Evolutionary conservation across 2,113 vertebrate genomes (phyloP).

Genomic region (Amphiprion percula): DNA sequence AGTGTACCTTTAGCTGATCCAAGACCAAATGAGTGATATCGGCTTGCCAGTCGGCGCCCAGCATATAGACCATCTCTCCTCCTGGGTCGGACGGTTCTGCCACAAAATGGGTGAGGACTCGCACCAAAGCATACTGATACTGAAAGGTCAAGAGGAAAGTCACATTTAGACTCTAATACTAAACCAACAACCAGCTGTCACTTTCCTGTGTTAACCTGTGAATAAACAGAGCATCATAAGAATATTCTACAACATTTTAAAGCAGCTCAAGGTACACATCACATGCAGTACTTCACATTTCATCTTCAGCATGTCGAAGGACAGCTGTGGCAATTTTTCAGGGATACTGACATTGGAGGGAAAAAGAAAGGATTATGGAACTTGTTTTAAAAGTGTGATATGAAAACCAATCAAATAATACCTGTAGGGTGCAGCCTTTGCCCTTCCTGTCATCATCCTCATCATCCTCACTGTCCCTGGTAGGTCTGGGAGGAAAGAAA

Average conservation of each 20-base stretch:
- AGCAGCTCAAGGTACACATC: background rate
- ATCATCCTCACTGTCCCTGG: constrained; percentile 96
- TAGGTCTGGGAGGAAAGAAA: constrained; percentile 85
- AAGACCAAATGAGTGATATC: constrained; percentile 95
- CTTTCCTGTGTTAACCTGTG: background rate
- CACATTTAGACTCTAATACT: background rate
- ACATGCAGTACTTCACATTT: background rate
- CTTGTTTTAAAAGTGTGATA: background rate
- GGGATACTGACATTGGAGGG: background rate
- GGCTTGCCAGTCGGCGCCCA: constrained; percentile 95
- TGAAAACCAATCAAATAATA: constrained; percentile 47
- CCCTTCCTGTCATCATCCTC: constrained; percentile 95
- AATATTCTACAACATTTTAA: background rate
- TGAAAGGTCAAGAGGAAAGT: constrained; percentile 61
- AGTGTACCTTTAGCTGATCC: constrained; percentile 89
- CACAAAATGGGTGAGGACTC: constrained; percentile 96
- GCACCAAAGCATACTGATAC: constrained; percentile 94
- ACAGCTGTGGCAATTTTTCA: background rate
- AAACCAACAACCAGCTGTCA: background rate
- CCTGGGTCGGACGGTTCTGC: constrained; percentile 87
- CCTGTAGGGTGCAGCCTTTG: constrained; percentile 91
- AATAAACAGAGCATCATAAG: too few relatives aligned
- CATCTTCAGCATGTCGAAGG: background rate
- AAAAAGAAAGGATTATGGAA: constrained; percentile 26
- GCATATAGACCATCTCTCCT: constrained; percentile 90